Evolutionary conservation across 2,888 invertebrate genomes (phyloP).

Genomic region (Carcina quercana): DNA sequence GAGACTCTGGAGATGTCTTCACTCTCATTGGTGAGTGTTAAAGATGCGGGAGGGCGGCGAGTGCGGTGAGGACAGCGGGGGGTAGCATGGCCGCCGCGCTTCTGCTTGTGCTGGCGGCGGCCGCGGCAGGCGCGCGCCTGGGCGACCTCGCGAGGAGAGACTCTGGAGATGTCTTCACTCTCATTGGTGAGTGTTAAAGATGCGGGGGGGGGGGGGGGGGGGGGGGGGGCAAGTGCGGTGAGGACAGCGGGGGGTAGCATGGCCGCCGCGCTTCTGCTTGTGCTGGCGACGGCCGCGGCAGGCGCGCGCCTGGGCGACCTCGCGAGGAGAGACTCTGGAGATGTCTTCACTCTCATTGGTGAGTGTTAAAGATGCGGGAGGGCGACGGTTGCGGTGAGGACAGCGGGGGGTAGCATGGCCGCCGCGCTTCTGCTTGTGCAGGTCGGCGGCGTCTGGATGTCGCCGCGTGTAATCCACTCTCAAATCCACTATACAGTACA

Average conservation of each 20-base stretch:
- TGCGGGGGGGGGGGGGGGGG: constrained; percentile 39
- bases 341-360: constrained; percentile 59
- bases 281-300: constrained; percentile 43
- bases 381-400: constrained; percentile 36
- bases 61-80: constrained; percentile 48
- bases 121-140: constrained; percentile 44
- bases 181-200: constrained; percentile 44
- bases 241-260: constrained; percentile 61
- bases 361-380: constrained; percentile 38
- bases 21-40: constrained; percentile 44
- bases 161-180: constrained; percentile 59
- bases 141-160: constrained; percentile 58
- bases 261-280: constrained; percentile 51
- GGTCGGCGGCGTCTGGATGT: constrained; percentile 42
- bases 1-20: constrained; percentile 62
- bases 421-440: constrained; percentile 52
- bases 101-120: constrained; percentile 48
- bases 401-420: constrained; percentile 62
- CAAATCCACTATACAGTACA: too few relatives aligned
- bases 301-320: constrained; percentile 54
- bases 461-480: too few relatives aligned
- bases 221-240: too few relatives aligned
- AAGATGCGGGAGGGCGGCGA: constrained; percentile 41
- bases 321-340: constrained; percentile 57
- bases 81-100: constrained; percentile 60